Base-by-base conservation (phyloP, 2,113 vertebrate species). In the Ivindomyrus marchei region DNA sequence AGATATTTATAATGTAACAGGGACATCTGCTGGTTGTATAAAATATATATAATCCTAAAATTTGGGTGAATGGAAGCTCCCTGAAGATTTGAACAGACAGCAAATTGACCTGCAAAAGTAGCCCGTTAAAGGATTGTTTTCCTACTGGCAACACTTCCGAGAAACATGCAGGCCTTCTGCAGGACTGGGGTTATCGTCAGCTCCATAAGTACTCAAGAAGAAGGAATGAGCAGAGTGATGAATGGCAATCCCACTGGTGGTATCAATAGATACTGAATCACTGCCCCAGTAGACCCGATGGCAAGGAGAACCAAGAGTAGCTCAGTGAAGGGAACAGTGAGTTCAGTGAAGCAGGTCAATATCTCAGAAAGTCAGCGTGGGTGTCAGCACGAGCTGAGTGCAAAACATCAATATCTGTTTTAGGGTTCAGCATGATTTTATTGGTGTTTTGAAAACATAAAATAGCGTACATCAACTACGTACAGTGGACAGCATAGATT, bases 1-100 rank as follows among this genome's bases (percentile, higher is more conserved):
- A 83, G 47, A 62, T 88, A 77, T 88, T 90, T 74, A 80, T 90
- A 90, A 90, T 90, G 89, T 88, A 90, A 88, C 85, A 90, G 89
- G 49, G 89, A 90, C 89, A 90, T 86, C 89, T 90, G 49, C 89
- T 90, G 89, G 89, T 53, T 90, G 62, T 53, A 50, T 47, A 87
- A 87, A 21, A 86, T 89, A 49, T 89, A 89, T 89, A 49, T 42
- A 66, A 49, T 62, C 46, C 36, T 86, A 56, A 87, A 90, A 87
- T 50, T 62, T 56, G 46, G 13, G 27, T 52, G 49, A 24, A 42
- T 85, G 52, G 84, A 46, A 86, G 17, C 52, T 66, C 21, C 53
- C 58, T 39, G 42, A 42, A 62, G 31, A 85, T 66, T 90, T 86
- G n/a, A 56, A 80, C 87, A 80, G 50, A 56, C 62, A 77, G 49